Evolutionary conservation across 2,113 vertebrate species (phyloP).

Genomic region (Microcebus griseorufus): DNA sequence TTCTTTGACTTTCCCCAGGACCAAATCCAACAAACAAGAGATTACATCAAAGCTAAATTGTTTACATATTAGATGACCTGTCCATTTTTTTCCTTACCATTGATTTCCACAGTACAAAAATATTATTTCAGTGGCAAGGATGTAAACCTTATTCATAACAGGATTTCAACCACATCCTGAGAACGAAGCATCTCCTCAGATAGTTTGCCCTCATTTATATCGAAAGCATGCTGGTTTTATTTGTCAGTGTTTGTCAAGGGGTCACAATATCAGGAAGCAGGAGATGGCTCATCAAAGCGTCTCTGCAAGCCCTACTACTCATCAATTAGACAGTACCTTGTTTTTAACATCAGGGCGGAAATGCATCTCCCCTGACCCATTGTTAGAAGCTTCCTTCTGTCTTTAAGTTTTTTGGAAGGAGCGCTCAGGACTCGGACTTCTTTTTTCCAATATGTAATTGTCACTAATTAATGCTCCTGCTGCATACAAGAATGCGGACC

Average conservation of each 20-base stretch:
- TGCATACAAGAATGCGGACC: slow-evolving; percentile 86
- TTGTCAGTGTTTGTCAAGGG: slow-evolving; percentile 90
- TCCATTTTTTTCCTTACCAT: slow-evolving; percentile 80
- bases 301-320: slow-evolving; percentile 87
- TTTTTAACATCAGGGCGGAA: slow-evolving; percentile 94
- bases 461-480: slow-evolving; percentile 87
- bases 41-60: slow-evolving; percentile 86
- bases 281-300: slow-evolving; percentile 98
- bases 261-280: slow-evolving; percentile 99
- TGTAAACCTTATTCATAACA: slow-evolving; percentile 99
- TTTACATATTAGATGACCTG: slow-evolving; percentile 85
- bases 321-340: slow-evolving; percentile 92
- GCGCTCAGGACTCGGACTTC: slow-evolving; percentile 83
- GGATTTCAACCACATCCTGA: slow-evolving; percentile 98
- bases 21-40: slow-evolving; percentile 75
- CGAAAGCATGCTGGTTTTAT: slow-evolving; percentile 88
- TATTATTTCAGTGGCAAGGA: slow-evolving; percentile 96
- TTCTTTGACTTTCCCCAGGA: slow-evolving; percentile 72
- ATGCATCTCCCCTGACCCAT: slow-evolving; percentile 99
- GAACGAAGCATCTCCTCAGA: slow-evolving; percentile 90
- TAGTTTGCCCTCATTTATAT: slow-evolving; percentile 86
- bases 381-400: slow-evolving; percentile 97
- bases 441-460: slow-evolving; percentile 92
- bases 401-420: slow-evolving; percentile 89
- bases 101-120: slow-evolving; percentile 94